phyloP scores from a whole-genome alignment of 2,797 vertebrate species.

The Cossypha caffra region DNA sequence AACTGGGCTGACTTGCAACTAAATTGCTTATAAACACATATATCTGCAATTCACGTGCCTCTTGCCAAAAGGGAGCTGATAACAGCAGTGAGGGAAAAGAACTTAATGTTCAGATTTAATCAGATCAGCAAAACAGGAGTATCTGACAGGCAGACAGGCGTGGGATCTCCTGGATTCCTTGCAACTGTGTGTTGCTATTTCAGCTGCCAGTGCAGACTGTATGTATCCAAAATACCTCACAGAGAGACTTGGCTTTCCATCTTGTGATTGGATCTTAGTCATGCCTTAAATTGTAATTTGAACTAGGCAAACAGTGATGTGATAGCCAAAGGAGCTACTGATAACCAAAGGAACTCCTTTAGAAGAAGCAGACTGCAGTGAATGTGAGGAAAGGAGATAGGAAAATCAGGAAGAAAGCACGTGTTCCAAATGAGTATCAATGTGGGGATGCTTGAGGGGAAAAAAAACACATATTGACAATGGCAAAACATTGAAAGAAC shows the following conservation, averaged over 20 bases:
- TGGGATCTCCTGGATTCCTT: constrained; percentile 7
- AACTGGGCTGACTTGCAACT: background rate
- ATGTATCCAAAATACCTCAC: background rate
- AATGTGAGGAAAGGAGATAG: background rate
- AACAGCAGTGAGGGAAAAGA: background rate
- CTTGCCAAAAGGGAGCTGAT: background rate
- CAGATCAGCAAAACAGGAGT: background rate
- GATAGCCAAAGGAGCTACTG: background rate
- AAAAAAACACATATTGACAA: rapidly evolving
- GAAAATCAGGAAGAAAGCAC: background rate
- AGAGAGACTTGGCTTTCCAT: background rate
- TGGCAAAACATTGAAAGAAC: background rate
- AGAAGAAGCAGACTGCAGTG: background rate
- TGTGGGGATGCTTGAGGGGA: background rate
- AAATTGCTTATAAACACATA: background rate
- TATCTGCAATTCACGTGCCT: background rate
- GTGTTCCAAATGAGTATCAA: rapidly evolving
- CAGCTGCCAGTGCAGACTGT: background rate
- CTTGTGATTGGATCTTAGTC: background rate
- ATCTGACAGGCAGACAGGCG: background rate
- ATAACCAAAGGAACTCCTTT: background rate
- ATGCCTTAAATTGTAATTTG: background rate
- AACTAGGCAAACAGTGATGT: background rate
- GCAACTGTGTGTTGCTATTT: constrained; percentile 1
- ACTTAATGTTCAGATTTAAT: constrained; percentile 51